phyloP scores from a whole-genome alignment of 2,888 invertebrate species.

The Hybos culiciformis region DNA sequence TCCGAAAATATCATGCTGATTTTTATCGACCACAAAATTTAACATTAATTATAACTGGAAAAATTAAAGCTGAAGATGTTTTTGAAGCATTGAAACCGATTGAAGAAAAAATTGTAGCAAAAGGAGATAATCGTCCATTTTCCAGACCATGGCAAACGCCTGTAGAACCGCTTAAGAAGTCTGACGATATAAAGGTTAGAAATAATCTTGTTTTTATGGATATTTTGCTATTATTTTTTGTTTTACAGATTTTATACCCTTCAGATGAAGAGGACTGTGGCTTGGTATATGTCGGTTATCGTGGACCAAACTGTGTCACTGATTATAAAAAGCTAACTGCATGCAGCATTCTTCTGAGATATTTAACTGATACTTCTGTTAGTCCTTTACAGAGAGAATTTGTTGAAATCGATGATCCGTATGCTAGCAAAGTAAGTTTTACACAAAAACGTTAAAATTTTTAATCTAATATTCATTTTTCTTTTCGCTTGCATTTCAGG shows the following conservation, averaged over 20 bases:
- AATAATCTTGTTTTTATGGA: neutral
- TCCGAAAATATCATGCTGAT: conserved; percentile 63
- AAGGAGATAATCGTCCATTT: conserved; percentile 34
- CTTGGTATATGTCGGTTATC: conserved; percentile 62
- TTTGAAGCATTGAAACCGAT: conserved; percentile 56
- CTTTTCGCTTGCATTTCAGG: conserved; percentile 8
- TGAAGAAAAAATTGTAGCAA: conserved; percentile 60
- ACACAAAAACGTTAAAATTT: too few relatives aligned
- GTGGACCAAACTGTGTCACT: conserved; percentile 51
- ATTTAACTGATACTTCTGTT: conserved; percentile 74
- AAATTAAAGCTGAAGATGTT: conserved; percentile 59
- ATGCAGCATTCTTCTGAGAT: conserved; percentile 57
- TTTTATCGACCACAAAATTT: conserved; percentile 85
- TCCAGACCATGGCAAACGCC: conserved; percentile 62
- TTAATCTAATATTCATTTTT: neutral
- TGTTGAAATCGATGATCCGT: conserved; percentile 68
- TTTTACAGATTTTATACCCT: conserved; percentile 33
- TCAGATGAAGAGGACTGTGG: conserved; percentile 77
- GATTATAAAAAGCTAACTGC: conserved; percentile 48
- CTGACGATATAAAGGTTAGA: conserved; percentile 40
- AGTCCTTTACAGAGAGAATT: conserved; percentile 72
- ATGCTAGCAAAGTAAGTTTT: conserved; percentile 55
- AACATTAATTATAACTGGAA: conserved; percentile 69
- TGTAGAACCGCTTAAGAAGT: conserved; percentile 48
- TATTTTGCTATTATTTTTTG: neutral